Evolutionary conservation across 1,140 invertebrate genomes (phyloP).

Genomic region (Meloidogyne exigua): DNA sequence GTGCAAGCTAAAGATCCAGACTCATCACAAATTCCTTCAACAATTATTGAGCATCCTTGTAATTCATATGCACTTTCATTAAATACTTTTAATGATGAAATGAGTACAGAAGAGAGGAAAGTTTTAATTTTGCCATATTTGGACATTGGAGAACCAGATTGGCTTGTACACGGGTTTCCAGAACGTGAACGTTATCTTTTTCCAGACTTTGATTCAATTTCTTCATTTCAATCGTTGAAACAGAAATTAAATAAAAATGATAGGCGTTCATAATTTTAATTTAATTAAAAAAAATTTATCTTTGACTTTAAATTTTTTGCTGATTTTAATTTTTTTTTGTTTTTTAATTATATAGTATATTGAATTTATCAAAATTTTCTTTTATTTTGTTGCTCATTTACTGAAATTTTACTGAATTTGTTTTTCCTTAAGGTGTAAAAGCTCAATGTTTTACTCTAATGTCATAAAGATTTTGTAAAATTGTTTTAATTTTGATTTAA

Average conservation of each 20-base stretch:
- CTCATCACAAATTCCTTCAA: constrained; percentile 14
- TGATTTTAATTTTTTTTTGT: background rate
- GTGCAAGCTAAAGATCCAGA: background rate
- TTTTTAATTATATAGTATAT: background rate
- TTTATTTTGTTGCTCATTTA: background rate
- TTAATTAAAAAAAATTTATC: background rate
- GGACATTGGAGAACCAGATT: constrained; percentile 37
- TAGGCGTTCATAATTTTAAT: background rate
- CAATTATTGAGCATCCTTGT: background rate
- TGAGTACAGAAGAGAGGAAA: constrained; percentile 13
- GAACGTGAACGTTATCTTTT: constrained; percentile 30
- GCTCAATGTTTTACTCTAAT: too few relatives aligned
- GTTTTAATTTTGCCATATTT: constrained; percentile 36
- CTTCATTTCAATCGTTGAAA: background rate
- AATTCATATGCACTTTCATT: background rate
- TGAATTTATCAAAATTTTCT: background rate
- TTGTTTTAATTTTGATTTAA: too few relatives aligned
- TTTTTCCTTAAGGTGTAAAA: too few relatives aligned
- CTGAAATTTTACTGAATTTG: background rate
- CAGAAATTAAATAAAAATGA: background rate
- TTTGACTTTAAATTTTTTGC: background rate
- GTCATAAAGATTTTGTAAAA: too few relatives aligned
- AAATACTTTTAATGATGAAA: background rate
- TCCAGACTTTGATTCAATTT: constrained; percentile 14
- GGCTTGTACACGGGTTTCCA: constrained; percentile 36